Base-by-base conservation (phyloP, 2,888 invertebrate species). In the Drosophila subsilvestris region DNA sequence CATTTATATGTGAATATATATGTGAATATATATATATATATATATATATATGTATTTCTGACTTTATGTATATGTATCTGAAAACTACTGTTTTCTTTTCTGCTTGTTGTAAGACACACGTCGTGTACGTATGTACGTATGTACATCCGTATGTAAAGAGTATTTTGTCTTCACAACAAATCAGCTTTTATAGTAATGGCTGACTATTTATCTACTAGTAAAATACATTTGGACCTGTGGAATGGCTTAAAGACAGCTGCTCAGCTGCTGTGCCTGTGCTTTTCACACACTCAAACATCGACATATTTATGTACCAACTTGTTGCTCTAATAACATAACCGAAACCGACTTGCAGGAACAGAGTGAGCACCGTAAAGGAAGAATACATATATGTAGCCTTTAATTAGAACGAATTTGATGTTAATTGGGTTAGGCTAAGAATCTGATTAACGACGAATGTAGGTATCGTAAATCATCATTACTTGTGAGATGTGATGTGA, bases 1-100 rank as follows among this genome's bases (percentile, higher is more conserved):
- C 42, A 54, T 54, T 25, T 6, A 43, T 43, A 37, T 18, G n/a
- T n/a, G n/a, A n/a, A 54, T n/a, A 32, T 22, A 25, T 55, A 55
- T 18, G 42, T 29, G 18, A 18, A 53, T 53, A 12, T 22, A 37
- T 25, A 12, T 18, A 43, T 43, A 54, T 1, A 32, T 12, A 32
- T 3, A 14, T 37, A 14, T 37, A 32, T 5, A 32, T 32, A 32
- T 32, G 4, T 32, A 12, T 32, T 22, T 22, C 22, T 22, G 32
- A 10, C 32, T 32, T n/a, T n/a, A n/a, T n/a, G n/a, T n/a, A n/a
- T n/a, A 4, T 22, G 22, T 10, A 32, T 12, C 10, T 32, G 32
- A 32, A 32, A 12, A 32, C 12, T 12, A 32, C 12, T 32, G 32
- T 32, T 32, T 29, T 32, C 32, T 32, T 12, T 32, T 32, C 32